Evolutionary conservation across 2,113 vertebrate genomes (phyloP).

Genomic region (Upupa epops): DNA sequence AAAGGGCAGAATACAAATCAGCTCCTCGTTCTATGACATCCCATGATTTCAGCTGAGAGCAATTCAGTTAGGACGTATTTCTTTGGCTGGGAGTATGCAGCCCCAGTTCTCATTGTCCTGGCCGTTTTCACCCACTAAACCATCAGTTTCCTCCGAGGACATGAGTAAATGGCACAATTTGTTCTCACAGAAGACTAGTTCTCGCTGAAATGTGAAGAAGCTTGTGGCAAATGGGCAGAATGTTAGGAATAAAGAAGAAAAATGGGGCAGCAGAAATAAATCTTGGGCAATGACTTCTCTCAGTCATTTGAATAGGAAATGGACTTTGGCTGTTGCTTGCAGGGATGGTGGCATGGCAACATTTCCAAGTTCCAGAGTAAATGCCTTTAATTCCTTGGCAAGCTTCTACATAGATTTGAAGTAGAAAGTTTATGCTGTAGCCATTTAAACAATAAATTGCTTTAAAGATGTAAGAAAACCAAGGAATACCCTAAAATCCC

Average conservation of each 20-base stretch:
- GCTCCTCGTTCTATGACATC: not conserved
- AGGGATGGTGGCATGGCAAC: slow-evolving; percentile 4
- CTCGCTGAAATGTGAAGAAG: slow-evolving; percentile 68
- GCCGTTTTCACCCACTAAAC: slow-evolving; percentile 53
- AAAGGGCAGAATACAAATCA: not conserved
- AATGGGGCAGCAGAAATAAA: slow-evolving; percentile 59
- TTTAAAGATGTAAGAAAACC: not conserved
- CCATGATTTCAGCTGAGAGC: slow-evolving; percentile 42
- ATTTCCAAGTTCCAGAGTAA: slow-evolving; percentile 26
- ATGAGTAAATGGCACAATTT: slow-evolving; percentile 70
- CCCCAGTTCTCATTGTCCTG: slow-evolving; percentile 54
- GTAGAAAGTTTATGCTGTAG: not conserved
- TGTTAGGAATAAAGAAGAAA: slow-evolving; percentile 70
- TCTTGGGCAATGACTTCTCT: slow-evolving; percentile 46
- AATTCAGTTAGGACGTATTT: slow-evolving; percentile 63
- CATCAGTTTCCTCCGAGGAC: slow-evolving; percentile 61
- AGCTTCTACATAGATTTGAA: slow-evolving; percentile 13
- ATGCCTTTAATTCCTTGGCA: slow-evolving; percentile 2
- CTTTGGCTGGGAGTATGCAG: slow-evolving; percentile 30
- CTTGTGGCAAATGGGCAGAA: slow-evolving; percentile 62
- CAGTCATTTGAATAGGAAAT: slow-evolving; percentile 37
- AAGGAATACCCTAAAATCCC: not conserved
- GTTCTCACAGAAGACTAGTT: slow-evolving; percentile 43
- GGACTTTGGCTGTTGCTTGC: not conserved
- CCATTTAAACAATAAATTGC: slow-evolving; percentile 17